Evolutionary conservation across 2,797 vertebrate genomes (phyloP), one percentile per base, ranked within the genome.

Genomic region (Calcarius lapponicus): DNA sequence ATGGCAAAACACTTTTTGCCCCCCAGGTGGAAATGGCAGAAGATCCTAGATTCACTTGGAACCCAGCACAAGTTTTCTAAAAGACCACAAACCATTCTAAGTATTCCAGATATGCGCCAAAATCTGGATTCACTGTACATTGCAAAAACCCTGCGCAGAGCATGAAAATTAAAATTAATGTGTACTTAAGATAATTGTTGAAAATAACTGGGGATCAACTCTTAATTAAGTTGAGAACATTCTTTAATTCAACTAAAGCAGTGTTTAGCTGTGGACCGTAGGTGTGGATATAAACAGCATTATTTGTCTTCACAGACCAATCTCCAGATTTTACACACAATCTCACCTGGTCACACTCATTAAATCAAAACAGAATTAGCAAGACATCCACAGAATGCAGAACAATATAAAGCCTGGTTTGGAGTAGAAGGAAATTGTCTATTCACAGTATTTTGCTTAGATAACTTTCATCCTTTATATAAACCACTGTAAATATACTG

Each of bases 61-160:
- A 58, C 11, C 17, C 51, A 78, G 32, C 8, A 84, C 21, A 94
- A 95, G 42, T 80, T 96, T 86, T 91, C 88, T 86, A 80, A 88
- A 60, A 38, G 57, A 32, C 10, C 65, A 91, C 57, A 82, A 86
- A 69, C 9, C 17, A 76, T 64, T 85, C 57, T 32, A 80, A 86
- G 50, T 62, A 81, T 82, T 95, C 32, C 0, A 0, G 15, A 17
- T 53, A 76, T 19, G 31, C 45, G 78, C 6, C 29, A 53, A 89
- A 89, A 89, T 40, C 57, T 62, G 50, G 22, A 78, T 38, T 72
- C 31, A 36, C 32, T 57, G 31, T 64, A 61, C 22, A 64, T 3
- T 43, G 66, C 20, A 65, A 66, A 93, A 86, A 60, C 2, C 5
- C 38, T 57, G 11, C 8, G 20, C 17, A 73, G 28, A 93, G 50